These are phyloP conservation scores for Eupeodes corollae DNA, from an alignment of 1,140 invertebrate genomes.

Conservation along the genomic window DNA sequence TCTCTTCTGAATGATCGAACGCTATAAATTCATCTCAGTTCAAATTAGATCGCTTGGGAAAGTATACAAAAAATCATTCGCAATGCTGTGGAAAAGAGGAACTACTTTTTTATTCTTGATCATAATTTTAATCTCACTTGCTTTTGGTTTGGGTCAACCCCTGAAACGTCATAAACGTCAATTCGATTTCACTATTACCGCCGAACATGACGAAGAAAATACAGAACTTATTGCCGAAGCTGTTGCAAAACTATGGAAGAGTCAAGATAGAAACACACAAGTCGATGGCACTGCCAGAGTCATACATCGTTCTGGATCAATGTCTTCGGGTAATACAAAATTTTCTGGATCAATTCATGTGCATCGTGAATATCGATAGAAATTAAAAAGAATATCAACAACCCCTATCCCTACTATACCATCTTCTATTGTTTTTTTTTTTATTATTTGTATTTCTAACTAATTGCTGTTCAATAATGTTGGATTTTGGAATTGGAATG, in stretches of 20 bases:
- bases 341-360: slow-evolving; percentile 29
- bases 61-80: too few relatives aligned
- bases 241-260: slow-evolving; percentile 32
- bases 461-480: too few relatives aligned
- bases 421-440: too few relatives aligned
- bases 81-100: too few relatives aligned
- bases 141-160: background rate
- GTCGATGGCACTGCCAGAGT: slow-evolving; percentile 28
- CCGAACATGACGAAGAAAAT: slow-evolving; percentile 30
- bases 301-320: slow-evolving; percentile 18
- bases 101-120: too few relatives aligned
- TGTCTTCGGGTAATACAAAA: slow-evolving; percentile 25
- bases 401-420: slow-evolving; percentile 4
- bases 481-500: too few relatives aligned
- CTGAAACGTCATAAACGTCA: slow-evolving; percentile 16
- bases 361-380: slow-evolving; percentile 30
- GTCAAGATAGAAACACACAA: slow-evolving; percentile 26
- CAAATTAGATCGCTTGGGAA: too few relatives aligned
- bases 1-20: too few relatives aligned
- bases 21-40: too few relatives aligned
- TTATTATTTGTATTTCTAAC: too few relatives aligned
- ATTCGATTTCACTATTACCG: slow-evolving; percentile 29
- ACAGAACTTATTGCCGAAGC: slow-evolving; percentile 32
- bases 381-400: slow-evolving; percentile 7
- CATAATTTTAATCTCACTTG: too few relatives aligned